A percentile compares a stretch with the other conserved stretches of the same genome.
These are phyloP conservation scores for Eubasilissa regina DNA, from an alignment of 1,140 invertebrate genomes.

Conservation along the genomic window DNA sequence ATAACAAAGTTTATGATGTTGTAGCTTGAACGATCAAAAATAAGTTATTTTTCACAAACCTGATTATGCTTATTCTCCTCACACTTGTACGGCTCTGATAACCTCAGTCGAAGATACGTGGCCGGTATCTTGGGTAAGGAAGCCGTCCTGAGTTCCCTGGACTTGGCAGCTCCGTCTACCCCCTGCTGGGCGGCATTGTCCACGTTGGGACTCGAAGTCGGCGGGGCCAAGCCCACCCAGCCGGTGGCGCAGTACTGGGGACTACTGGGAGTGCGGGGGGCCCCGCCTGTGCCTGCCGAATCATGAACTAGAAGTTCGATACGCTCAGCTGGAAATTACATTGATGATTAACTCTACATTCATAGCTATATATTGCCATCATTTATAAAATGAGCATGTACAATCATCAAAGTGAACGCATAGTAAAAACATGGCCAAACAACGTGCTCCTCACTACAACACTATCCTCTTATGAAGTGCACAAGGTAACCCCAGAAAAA, in stretches of 20 bases:
- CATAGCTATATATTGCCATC: no score
- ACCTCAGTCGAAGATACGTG: slow-evolving; percentile 86
- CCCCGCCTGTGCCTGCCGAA: slow-evolving; percentile 61
- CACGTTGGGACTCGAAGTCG: neutral
- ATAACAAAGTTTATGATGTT: no score
- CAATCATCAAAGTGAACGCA: no score
- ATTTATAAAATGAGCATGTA: no score
- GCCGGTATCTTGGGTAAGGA: slow-evolving; percentile 85
- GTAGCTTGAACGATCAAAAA: no score
- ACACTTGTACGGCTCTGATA: slow-evolving; percentile 83
- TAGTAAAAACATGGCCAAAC: no score
- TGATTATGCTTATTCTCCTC: slow-evolving; percentile 49
- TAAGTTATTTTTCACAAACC: slow-evolving; percentile 41
- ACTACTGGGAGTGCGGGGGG: slow-evolving; percentile 65
- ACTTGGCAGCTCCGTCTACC: slow-evolving; percentile 88
- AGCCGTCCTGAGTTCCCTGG: slow-evolving; percentile 89
- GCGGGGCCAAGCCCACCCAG: slow-evolving; percentile 82
- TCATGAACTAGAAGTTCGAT: slow-evolving; percentile 58
- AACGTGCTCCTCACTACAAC: no score
- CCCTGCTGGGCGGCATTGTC: slow-evolving; percentile 79
- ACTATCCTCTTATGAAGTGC: no score
- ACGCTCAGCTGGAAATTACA: slow-evolving; percentile 46
- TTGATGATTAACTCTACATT: no score
- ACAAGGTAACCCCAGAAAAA: no score
- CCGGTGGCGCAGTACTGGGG: slow-evolving; percentile 81